These are phyloP conservation scores for Cantharis rufa DNA, from an alignment of 2,888 invertebrate genomes.

Conservation along the genomic window DNA sequence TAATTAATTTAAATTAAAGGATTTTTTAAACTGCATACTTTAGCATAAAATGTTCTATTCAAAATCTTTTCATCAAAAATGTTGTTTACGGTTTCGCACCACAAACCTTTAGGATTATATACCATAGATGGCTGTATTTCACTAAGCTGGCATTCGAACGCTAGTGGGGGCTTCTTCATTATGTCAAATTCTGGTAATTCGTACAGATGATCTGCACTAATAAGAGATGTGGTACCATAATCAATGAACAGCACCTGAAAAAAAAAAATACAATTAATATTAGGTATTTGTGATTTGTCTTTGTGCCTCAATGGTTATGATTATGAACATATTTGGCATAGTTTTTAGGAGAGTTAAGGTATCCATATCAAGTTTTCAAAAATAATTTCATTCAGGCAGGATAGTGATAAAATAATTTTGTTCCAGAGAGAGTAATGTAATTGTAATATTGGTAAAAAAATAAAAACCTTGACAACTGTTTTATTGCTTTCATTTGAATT, in stretches of 20 bases:
- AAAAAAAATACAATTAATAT: slow-evolving; percentile 10
- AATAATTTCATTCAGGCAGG: not conserved
- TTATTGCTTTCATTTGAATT: not conserved
- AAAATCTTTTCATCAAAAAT: slow-evolving; percentile 55
- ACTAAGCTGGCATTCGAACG: slow-evolving; percentile 73
- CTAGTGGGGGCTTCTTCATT: slow-evolving; percentile 60
- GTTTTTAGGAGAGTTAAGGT: too few relatives aligned
- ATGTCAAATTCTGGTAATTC: slow-evolving; percentile 44
- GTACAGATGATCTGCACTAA: slow-evolving; percentile 57
- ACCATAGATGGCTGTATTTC: slow-evolving; percentile 71
- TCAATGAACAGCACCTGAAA: slow-evolving; percentile 77
- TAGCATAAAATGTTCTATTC: slow-evolving; percentile 54
- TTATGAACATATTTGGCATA: slow-evolving; percentile 40
- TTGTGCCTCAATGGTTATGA: slow-evolving; percentile 55
- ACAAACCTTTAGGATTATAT: slow-evolving; percentile 62
- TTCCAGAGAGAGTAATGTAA: too few relatives aligned
- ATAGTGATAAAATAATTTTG: too few relatives aligned
- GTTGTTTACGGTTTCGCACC: slow-evolving; percentile 62
- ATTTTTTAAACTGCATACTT: slow-evolving; percentile 49
- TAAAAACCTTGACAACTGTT: not conserved
- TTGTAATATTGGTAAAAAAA: not conserved
- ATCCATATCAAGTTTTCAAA: too few relatives aligned
- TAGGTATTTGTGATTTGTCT: slow-evolving; percentile 30
- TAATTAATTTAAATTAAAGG: not conserved
- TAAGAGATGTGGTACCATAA: slow-evolving; percentile 67